Evolutionary conservation across 2,888 invertebrate species (phyloP).

Genomic region (Heliconius charithonia): DNA sequence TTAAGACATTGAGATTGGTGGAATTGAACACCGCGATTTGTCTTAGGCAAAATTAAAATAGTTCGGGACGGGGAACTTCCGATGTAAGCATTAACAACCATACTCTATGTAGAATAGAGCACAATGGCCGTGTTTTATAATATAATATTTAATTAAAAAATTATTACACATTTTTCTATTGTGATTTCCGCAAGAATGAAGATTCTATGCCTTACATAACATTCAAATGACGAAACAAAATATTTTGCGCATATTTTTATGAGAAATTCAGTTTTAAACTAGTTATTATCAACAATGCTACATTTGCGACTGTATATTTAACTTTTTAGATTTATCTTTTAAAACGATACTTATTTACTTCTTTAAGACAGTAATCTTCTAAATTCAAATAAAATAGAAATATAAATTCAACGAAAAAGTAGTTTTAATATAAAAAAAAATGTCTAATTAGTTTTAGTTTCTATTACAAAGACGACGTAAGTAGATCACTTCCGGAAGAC

Average conservation of each 20-base stretch:
- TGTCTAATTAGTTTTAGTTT: constrained; percentile 13
- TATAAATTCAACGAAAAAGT: background rate
- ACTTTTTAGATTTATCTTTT: background rate
- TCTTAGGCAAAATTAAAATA: too few relatives aligned
- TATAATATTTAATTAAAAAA: background rate
- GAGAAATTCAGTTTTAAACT: background rate
- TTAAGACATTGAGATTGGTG: too few relatives aligned
- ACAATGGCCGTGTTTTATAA: constrained; percentile 4
- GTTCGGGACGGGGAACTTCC: too few relatives aligned
- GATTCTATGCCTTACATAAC: constrained; percentile 16
- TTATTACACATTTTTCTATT: constrained; percentile 19
- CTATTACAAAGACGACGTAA: constrained; percentile 12
- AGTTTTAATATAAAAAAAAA: background rate
- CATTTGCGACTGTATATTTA: background rate
- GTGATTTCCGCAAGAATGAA: background rate
- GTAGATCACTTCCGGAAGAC: background rate
- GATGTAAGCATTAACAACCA: background rate
- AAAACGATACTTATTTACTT: background rate
- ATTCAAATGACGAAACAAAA: constrained; percentile 13
- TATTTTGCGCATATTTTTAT: constrained; percentile 13
- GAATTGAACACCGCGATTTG: too few relatives aligned
- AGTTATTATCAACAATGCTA: background rate
- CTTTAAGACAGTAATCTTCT: background rate
- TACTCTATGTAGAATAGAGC: too few relatives aligned
- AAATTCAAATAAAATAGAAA: background rate